These are phyloP conservation scores for Anastrepha obliqua DNA, from an alignment of 1,140 invertebrate species.

Conservation along the genomic window DNA sequence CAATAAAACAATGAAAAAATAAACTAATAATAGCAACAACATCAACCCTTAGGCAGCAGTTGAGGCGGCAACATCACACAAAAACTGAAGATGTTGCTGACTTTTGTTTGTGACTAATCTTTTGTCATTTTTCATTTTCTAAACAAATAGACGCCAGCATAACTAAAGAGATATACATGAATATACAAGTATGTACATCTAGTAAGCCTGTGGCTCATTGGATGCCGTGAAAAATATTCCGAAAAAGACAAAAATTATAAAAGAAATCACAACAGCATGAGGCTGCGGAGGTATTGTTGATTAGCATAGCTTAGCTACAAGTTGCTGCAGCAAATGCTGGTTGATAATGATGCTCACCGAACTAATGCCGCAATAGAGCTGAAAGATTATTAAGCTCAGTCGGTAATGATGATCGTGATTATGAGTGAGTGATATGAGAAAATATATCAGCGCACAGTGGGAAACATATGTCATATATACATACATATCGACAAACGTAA, in stretches of 20 bases:
- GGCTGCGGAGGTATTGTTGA: neutral
- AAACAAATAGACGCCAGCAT: conserved; percentile 52
- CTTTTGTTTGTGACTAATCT: conserved; percentile 49
- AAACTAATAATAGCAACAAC: conserved; percentile 7
- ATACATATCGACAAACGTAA: neutral
- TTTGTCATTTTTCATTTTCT: conserved; percentile 51
- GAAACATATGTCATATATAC: neutral
- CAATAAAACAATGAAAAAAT: conserved; percentile 15
- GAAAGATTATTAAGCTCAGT: neutral
- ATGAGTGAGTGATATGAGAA: conserved; percentile 27
- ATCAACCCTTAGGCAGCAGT: neutral
- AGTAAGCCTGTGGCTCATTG: neutral
- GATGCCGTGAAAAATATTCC: neutral
- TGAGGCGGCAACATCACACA: conserved; percentile 35
- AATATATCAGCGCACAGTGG: conserved; percentile 18
- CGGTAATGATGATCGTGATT: conserved; percentile 6
- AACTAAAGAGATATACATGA: neutral
- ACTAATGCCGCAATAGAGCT: neutral
- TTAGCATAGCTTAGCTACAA: conserved; percentile 1
- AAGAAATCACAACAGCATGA: neutral
- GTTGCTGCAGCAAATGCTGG: neutral
- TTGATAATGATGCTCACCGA: neutral
- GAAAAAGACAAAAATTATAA: neutral
- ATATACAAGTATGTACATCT: neutral
- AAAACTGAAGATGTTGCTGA: conserved; percentile 34